phyloP scores from a whole-genome alignment of 2,113 vertebrate genomes.

The Indicator maculatus region DNA sequence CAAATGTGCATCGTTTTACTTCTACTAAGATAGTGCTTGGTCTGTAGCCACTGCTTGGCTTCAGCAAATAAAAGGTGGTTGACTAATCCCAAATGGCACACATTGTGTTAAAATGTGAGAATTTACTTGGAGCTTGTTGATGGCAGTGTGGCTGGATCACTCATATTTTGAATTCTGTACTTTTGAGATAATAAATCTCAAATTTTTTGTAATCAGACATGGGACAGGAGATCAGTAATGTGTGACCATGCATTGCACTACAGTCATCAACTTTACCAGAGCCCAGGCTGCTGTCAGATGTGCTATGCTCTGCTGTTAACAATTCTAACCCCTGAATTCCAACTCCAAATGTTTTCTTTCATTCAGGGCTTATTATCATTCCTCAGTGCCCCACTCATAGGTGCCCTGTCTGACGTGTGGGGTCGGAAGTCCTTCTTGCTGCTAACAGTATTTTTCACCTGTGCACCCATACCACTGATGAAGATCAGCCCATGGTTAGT shows the following conservation, averaged over 20 bases:
- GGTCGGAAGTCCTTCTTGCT: slow-evolving; percentile 90
- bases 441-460: slow-evolving; percentile 91
- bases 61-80: neutral
- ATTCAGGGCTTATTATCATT: slow-evolving; percentile 86
- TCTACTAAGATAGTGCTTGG: neutral
- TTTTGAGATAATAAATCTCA: neutral
- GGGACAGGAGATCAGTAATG: neutral
- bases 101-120: neutral
- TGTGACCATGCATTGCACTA: neutral
- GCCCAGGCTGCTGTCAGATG: rapidly evolving
- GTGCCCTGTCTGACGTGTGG: slow-evolving; percentile 90
- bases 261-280: rapidly evolving
- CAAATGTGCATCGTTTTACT: neutral
- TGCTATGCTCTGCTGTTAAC: rapidly evolving
- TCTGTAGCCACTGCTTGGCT: neutral
- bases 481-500: slow-evolving; percentile 90
- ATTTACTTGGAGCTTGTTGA: neutral
- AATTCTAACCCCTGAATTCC: neutral
- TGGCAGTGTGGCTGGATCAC: neutral
- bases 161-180: neutral
- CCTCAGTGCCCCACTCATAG: slow-evolving; percentile 88
- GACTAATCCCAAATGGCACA: neutral
- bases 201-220: neutral
- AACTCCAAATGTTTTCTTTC: neutral
- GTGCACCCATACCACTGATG: slow-evolving; percentile 89